Base-by-base conservation (phyloP, 2,113 vertebrate genomes). In the Pangasianodon gigas region DNA sequence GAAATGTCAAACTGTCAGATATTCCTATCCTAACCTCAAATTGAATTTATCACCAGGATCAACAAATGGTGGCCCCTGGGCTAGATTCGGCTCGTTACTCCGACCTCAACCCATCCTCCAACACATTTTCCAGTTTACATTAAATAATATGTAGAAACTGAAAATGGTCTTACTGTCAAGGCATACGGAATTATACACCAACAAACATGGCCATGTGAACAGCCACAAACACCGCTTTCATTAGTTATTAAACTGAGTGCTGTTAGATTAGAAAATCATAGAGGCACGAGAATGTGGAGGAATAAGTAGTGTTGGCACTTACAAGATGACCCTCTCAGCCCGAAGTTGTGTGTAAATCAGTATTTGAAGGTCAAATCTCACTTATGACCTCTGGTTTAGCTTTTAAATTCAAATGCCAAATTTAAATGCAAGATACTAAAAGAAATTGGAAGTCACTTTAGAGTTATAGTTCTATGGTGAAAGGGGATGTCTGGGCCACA, bases 371-470 rank as follows among this genome's bases (percentile, higher is more conserved):
- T 83, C 41, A 26, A 24, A 24, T 58, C 54, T 37, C 26, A 58
- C 10, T 41, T 83, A 58, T 21, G 81, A 58, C 32, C 19, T 58
- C 54, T 58, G 18, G 18, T 41, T 80, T 41, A 58, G 32, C n/a
- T 83, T 83, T 56, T 18, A 11, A 37, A 71, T 86, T 62, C 6
- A 75, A 37, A 86, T 69, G 80, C 41, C 21, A 62, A 77, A 82
- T 69, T 88, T 24, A 81, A 91, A 54, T 32, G 6, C 58, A 37
- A 81, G 32, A 71, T 48, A 60, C 60, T 71, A 80, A n/a, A 62
- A 62, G 87, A 77, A 82, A 87, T 82, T 41, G 8, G 13, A 86
- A 89, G 87, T 32, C 90, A 86, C 51, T 86, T 86, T 86, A 18
- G 29, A 52, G 62, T 84, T 79, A 65, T 79, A 87, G 84, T 91